phyloP scores from a whole-genome alignment of 2,888 invertebrate species.

The Flabesymbios commensalis region DNA sequence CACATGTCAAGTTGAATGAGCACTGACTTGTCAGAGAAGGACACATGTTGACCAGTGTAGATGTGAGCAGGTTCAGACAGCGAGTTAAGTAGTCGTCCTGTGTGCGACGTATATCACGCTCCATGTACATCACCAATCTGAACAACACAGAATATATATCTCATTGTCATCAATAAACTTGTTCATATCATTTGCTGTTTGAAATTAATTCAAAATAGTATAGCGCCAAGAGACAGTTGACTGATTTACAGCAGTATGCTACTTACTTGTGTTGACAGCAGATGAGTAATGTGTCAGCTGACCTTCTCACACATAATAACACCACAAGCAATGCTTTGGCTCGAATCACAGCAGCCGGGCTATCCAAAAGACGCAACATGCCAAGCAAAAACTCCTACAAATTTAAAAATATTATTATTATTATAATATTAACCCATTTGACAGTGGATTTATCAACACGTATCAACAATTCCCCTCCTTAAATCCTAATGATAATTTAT shows the following conservation, averaged over 20 bases:
- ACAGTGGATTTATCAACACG: too few relatives aligned
- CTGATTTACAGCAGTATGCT: background rate
- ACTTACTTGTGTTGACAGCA: constrained; percentile 52
- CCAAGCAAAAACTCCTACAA: constrained; percentile 53
- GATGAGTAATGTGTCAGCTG: constrained; percentile 47
- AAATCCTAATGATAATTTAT: background rate
- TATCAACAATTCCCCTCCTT: too few relatives aligned
- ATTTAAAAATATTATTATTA: background rate
- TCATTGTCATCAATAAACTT: background rate
- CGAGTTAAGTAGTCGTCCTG: constrained; percentile 48
- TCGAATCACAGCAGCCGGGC: constrained; percentile 56
- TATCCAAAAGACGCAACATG: constrained; percentile 55
- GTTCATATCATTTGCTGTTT: background rate
- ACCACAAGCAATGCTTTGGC: constrained; percentile 60
- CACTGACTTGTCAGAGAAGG: constrained; percentile 30
- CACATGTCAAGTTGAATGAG: too few relatives aligned
- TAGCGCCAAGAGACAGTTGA: background rate
- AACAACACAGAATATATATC: constrained; percentile 2
- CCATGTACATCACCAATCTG: constrained; percentile 60
- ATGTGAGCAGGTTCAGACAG: constrained; percentile 52
- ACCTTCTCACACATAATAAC: constrained; percentile 46
- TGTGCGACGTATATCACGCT: constrained; percentile 55
- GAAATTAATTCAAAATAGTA: background rate
- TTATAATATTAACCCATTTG: too few relatives aligned
- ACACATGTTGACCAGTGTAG: constrained; percentile 44